Evolutionary conservation across 2,888 invertebrate genomes (phyloP), one percentile per base, ranked within the genome.

Genomic region (Corythucha ciliata): DNA sequence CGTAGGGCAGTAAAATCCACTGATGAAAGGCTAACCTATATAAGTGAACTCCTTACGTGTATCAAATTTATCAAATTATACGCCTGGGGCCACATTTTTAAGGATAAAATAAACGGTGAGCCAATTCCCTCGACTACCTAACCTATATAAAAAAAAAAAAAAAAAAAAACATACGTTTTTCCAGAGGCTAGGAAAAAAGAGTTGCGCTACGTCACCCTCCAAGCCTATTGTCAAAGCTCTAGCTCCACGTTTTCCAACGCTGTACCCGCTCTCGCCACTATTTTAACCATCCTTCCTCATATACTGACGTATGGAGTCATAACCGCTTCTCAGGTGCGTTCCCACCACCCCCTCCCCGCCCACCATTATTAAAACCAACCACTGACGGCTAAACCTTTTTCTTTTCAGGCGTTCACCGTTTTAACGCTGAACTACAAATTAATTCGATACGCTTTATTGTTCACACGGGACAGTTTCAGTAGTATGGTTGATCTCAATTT

Each of bases 11-110:
- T 50, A 24, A 25, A 16, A 29, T 24, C 44, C 12, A 50, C 44
- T 18, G 71, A 71, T 59, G 59, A 67, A 52, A 65, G 74, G 51
- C 67, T 78, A 4, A 68, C 70, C 29, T 65, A 73, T 53, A 74
- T 78, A 65, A 72, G 71, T 46, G 79, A 79, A 61, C 67, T 78
- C 12, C 65, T 79, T 12, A 70, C 71, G 24, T 73, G 70, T 60
- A 74, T 79, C 36, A 75, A 76, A 61, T 65, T 77, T 21, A 75
- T 80, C 52, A 80, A 80, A 66, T 74, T 80, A 70, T 77, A 78
- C 63, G 75, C 75, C 1, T 79, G 79, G 78, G 80, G 79, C 61
- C 70, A 73, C 56, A 69, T 74, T 49, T 78, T 79, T 61, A 67
- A 71, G 37, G 65, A 70, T 27, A 67, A 68, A 53, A 68, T 76